Evolutionary conservation across 1,140 invertebrate species (phyloP).

Genomic region (Euwallacea fornicatus): DNA sequence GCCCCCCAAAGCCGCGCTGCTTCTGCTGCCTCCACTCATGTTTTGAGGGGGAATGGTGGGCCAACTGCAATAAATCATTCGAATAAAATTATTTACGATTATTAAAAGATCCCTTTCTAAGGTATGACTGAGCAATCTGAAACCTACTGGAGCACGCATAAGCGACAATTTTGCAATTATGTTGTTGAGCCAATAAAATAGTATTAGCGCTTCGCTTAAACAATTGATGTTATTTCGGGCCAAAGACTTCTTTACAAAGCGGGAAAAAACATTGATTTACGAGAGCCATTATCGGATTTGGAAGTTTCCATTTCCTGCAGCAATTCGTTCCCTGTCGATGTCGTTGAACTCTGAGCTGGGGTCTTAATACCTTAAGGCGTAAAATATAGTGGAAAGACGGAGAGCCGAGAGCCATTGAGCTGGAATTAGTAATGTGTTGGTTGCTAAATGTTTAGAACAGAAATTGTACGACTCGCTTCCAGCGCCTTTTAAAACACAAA

Average conservation of each 20-base stretch:
- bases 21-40: constrained; percentile 60
- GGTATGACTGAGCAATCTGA: neutral
- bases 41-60: constrained; percentile 63
- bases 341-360: neutral
- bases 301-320: neutral
- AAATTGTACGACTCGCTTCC: too few relatives aligned
- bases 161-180: constrained; percentile 6
- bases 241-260: too few relatives aligned
- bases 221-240: too few relatives aligned
- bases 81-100: neutral
- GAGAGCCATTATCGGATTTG: neutral
- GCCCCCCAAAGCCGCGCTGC: constrained; percentile 51
- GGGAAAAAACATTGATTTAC: neutral
- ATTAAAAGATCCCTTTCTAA: neutral
- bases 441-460: too few relatives aligned
- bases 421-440: too few relatives aligned
- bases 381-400: too few relatives aligned
- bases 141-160: neutral
- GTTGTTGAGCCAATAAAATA: constrained; percentile 19
- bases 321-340: neutral
- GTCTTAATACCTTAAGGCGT: too few relatives aligned
- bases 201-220: too few relatives aligned
- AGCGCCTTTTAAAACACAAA: too few relatives aligned
- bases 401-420: too few relatives aligned
- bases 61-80: constrained; percentile 51